A percentile compares a stretch with the other conserved stretches of the same genome.
phyloP scores from a whole-genome alignment of 2,113 vertebrate genomes.

The Forbesichthys agassizii region DNA sequence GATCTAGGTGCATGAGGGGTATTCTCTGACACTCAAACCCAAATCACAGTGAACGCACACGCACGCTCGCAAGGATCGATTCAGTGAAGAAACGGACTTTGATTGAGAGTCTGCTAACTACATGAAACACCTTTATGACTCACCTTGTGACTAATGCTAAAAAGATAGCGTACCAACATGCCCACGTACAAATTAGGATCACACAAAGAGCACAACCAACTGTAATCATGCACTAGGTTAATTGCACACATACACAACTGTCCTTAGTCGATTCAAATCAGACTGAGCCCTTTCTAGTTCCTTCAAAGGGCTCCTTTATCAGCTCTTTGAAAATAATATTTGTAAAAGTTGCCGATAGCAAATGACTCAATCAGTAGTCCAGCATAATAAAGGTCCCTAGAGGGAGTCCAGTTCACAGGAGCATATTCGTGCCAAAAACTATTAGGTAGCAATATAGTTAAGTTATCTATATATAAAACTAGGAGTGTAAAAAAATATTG shows the following conservation, averaged over 20 bases:
- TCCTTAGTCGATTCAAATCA: constrained; percentile 36
- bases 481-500: background rate
- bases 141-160: constrained; percentile 59
- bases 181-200: background rate
- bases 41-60: background rate
- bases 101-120: constrained; percentile 59
- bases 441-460: too few species aligned
- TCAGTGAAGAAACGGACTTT: constrained; percentile 55
- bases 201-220: background rate
- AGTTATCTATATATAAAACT: background rate
- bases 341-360: constrained; percentile 31
- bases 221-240: background rate
- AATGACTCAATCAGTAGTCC: background rate
- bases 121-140: constrained; percentile 50
- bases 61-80: constrained; percentile 37
- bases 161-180: constrained; percentile 18
- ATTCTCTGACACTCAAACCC: background rate
- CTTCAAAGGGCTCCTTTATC: constrained; percentile 67
- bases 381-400: too few species aligned
- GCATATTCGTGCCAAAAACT: too few species aligned
- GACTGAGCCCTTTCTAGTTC: constrained; percentile 30
- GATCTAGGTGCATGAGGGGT: too few species aligned
- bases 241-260: background rate
- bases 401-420: too few species aligned
- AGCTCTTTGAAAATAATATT: constrained; percentile 45